Conservation (phyloP, 2,888 invertebrate species). For the Leucoptera coffeella region DNA sequence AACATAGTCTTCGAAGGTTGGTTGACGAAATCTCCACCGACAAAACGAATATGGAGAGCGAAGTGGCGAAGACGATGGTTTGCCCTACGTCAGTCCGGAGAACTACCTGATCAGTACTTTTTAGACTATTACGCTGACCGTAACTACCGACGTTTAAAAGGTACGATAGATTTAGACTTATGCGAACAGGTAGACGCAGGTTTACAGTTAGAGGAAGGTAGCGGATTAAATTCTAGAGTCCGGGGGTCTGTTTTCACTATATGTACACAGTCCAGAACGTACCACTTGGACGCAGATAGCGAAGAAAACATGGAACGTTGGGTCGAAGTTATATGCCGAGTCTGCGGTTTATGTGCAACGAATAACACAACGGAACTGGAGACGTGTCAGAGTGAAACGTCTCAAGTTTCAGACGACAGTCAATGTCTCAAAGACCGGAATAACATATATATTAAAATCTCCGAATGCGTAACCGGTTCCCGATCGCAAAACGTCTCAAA, state of each 20-base stretch:
- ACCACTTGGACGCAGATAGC: slow-evolving; percentile 88
- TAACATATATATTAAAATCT: slow-evolving; percentile 87
- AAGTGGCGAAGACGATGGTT: slow-evolving; percentile 96
- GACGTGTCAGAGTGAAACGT: too few species aligned
- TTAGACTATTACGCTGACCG: slow-evolving; percentile 90
- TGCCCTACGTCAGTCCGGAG: slow-evolving; percentile 82
- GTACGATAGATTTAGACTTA: slow-evolving; percentile 88
- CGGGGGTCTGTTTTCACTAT: slow-evolving; percentile 74
- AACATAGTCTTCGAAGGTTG: slow-evolving; percentile 87
- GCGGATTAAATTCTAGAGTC: slow-evolving; percentile 59
- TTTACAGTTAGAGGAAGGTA: slow-evolving; percentile 73
- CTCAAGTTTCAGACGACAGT: too few species aligned
- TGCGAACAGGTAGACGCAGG: slow-evolving; percentile 94
- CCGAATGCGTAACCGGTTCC: slow-evolving; percentile 84
- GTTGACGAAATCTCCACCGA: slow-evolving; percentile 93
- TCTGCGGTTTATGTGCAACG: slow-evolving; percentile 77
- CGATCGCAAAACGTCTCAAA: too few species aligned
- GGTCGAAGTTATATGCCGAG: slow-evolving; percentile 91
- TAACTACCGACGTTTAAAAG: slow-evolving; percentile 78
- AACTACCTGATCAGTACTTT: slow-evolving; percentile 89
- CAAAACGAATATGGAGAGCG: slow-evolving; percentile 87
- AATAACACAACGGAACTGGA: slow-evolving; percentile 48
- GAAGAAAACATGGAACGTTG: slow-evolving; percentile 92
- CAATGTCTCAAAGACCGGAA: too few species aligned
- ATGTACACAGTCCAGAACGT: slow-evolving; percentile 81